Percentiles rank a stretch among this genome's conserved stretches.
Evolutionary conservation across 2,888 invertebrate genomes (phyloP).

Genomic region (Apodemia zela): DNA sequence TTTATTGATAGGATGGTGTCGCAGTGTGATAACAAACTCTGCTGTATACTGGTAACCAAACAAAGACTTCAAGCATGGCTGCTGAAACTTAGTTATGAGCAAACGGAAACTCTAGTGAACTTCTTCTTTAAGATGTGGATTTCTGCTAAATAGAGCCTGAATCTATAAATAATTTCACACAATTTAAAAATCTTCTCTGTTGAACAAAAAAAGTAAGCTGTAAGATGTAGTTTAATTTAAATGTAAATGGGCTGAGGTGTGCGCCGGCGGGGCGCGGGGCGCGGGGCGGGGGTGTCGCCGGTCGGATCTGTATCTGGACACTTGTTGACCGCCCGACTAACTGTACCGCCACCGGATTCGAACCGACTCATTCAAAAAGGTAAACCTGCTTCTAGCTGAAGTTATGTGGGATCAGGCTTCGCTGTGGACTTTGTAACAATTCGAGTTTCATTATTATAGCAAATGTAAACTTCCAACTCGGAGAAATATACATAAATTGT

Average conservation of each 20-base stretch:
- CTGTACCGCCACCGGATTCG: background rate
- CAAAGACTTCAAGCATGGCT: background rate
- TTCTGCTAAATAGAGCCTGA: too few species aligned
- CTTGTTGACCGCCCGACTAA: slow-evolving; percentile 1
- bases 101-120: background rate
- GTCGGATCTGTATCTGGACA: slow-evolving; percentile 3
- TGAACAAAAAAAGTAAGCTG: background rate
- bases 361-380: slow-evolving; percentile 9
- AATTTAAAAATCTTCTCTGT: too few species aligned
- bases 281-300: background rate
- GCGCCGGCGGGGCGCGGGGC: background rate
- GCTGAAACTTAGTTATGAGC: background rate
- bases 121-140: too few species aligned
- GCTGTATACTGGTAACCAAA: background rate
- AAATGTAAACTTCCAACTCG: too few species aligned
- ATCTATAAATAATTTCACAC: too few species aligned
- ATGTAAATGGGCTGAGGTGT: slow-evolving; percentile 1
- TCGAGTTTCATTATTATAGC: too few species aligned
- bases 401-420: background rate
- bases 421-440: too few species aligned
- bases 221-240: background rate
- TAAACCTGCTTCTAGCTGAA: background rate
- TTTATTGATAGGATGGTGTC: background rate
- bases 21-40: background rate
- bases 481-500: too few species aligned